phyloP scores from a whole-genome alignment of 2,797 vertebrate genomes.

The Pristis pectinata region DNA sequence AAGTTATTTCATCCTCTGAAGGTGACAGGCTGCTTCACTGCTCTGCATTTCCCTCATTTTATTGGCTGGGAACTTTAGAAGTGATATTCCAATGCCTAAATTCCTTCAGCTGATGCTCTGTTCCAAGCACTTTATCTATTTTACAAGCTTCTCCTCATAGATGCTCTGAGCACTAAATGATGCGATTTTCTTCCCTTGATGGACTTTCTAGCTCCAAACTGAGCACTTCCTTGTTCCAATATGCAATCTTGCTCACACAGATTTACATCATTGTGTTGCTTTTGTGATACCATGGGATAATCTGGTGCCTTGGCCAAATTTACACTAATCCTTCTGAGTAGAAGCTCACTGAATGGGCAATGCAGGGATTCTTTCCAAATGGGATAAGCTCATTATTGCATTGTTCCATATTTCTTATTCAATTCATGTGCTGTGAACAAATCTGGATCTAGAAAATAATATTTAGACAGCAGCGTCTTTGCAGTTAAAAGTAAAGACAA shows the following conservation, averaged over 20 bases:
- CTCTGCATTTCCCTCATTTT: neutral
- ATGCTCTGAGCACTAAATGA: neutral
- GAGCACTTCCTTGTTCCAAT: neutral
- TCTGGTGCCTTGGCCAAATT: neutral
- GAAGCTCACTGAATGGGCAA: neutral
- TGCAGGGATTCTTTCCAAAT: neutral
- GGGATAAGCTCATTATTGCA: conserved; percentile 7
- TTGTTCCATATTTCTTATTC: neutral
- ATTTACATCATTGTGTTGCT: neutral
- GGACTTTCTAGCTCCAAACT: neutral
- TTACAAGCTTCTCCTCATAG: neutral
- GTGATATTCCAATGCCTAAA: neutral
- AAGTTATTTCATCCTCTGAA: neutral
- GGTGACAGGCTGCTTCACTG: neutral
- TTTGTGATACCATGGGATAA: neutral
- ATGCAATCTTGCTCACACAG: neutral
- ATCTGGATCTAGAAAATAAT: neutral
- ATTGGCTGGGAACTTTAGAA: neutral
- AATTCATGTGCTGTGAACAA: neutral
- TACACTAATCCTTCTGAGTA: neutral
- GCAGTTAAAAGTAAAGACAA: too few species aligned
- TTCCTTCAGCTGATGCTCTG: neutral
- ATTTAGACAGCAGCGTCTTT: neutral
- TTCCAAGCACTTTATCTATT: neutral
- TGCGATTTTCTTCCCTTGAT: neutral